Conservation (phyloP, 2,113 vertebrate species). For the Catharus minimus region DNA sequence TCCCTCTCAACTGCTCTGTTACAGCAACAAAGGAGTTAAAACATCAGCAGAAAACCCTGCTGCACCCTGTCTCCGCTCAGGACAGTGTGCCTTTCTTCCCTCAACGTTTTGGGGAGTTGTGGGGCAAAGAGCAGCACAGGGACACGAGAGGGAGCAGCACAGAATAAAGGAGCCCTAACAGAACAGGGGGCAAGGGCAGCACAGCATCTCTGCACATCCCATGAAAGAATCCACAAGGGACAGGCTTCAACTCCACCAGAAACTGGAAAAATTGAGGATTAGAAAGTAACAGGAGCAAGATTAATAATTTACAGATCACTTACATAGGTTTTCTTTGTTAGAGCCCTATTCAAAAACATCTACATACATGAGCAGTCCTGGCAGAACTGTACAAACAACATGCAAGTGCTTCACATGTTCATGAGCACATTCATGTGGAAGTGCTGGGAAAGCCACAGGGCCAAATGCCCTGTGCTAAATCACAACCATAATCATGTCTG, state of each 20-base stretch:
- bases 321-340: neutral
- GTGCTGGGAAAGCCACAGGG: neutral
- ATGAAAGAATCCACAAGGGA: neutral
- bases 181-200: neutral
- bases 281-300: neutral
- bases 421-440: neutral
- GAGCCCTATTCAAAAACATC: neutral
- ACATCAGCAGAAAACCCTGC: neutral
- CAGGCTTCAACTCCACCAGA: neutral
- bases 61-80: neutral
- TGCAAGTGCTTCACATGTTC: neutral
- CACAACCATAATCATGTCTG: neutral
- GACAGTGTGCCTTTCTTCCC: neutral
- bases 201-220: neutral
- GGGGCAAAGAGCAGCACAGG: neutral
- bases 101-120: fast-evolving
- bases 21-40: neutral
- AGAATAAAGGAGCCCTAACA: neutral
- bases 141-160: neutral
- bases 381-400: neutral
- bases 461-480: neutral
- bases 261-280: neutral
- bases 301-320: neutral
- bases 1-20: neutral
- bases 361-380: neutral